Evolutionary conservation across 2,888 invertebrate species (phyloP).

Genomic region (Drosophila sordidula): DNA sequence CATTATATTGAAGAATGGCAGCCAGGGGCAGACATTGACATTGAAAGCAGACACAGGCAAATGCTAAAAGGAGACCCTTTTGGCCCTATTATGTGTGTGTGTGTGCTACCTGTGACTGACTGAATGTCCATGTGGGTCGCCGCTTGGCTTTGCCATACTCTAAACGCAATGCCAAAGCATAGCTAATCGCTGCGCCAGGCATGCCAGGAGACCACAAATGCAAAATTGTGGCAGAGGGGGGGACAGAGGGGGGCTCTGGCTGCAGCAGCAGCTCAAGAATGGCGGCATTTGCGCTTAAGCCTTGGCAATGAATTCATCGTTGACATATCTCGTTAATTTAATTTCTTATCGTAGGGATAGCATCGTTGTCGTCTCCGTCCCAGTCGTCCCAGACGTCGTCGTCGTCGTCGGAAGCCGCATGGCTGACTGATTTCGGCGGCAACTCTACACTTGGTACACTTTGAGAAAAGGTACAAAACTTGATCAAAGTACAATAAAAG

Average conservation of each 20-base stretch:
- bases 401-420: conserved; percentile 71
- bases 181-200: conserved; percentile 78
- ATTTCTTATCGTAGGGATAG: conserved; percentile 85
- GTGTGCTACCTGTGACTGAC: conserved; percentile 61
- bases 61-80: conserved; percentile 26
- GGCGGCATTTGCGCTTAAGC: conserved; percentile 84
- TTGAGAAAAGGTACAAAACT: neutral
- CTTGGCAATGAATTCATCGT: conserved; percentile 84
- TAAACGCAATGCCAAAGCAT: conserved; percentile 73
- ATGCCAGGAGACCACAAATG: conserved; percentile 60
- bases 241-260: conserved; percentile 12
- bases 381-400: conserved; percentile 12
- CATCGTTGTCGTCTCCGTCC: conserved; percentile 66
- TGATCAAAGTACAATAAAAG: neutral
- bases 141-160: conserved; percentile 35
- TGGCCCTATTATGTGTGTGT: conserved; percentile 12
- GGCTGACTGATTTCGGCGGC: conserved; percentile 68
- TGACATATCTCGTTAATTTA: conserved; percentile 85
- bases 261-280: conserved; percentile 74
- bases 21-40: conserved; percentile 73
- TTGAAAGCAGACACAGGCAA: conserved; percentile 62
- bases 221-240: conserved; percentile 39
- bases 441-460: conserved; percentile 33
- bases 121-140: conserved; percentile 73
- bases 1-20: conserved; percentile 84